Conservation (phyloP, 2,888 invertebrate genomes). For the Lacanobia oleracea region DNA sequence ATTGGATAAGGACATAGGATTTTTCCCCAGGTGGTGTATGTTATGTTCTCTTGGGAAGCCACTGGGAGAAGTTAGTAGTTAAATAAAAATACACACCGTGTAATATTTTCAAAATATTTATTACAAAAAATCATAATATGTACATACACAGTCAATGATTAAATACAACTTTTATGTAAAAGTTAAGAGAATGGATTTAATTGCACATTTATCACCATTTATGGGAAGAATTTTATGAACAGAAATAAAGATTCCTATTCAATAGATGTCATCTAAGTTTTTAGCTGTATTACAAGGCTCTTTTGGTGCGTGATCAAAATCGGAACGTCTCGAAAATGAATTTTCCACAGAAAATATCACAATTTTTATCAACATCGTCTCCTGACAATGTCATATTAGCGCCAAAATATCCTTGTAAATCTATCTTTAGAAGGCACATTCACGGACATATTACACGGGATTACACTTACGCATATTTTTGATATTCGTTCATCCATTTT, state of each 20-base stretch:
- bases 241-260: conserved; percentile 9
- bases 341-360: not conserved
- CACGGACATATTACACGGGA: not conserved
- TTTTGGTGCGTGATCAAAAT: not conserved
- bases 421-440: not conserved
- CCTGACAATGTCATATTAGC: not conserved
- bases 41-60: no score
- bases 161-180: conserved; percentile 77
- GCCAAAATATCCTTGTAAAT: not conserved
- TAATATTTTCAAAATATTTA: conserved; percentile 68
- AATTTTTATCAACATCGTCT: not conserved
- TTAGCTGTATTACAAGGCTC: not conserved
- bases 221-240: not conserved
- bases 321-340: not conserved
- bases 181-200: conserved; percentile 47
- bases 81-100: conserved; percentile 36
- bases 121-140: conserved; percentile 73
- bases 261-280: not conserved
- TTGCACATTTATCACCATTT: conserved; percentile 46
- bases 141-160: conserved; percentile 82
- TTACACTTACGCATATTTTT: not conserved
- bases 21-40: no score
- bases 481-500: conserved; percentile 21
- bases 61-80: not conserved
- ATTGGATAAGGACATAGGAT: no score